Conservation (phyloP, 2,113 vertebrate species). For the Propithecus coquereli region DNA sequence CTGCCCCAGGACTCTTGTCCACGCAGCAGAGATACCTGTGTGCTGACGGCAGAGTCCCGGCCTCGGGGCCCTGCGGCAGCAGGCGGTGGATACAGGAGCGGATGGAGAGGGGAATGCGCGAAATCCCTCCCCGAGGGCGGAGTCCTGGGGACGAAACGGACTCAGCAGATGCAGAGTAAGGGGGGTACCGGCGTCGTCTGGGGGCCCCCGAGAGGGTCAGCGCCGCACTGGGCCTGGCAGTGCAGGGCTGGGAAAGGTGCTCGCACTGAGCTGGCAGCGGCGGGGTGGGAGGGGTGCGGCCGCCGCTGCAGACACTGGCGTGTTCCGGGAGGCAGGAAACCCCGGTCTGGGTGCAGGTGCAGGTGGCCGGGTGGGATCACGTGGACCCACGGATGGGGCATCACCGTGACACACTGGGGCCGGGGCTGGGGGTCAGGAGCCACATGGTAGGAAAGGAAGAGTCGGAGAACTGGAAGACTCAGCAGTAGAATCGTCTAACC, state of each 20-base stretch:
- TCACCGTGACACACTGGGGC: not conserved
- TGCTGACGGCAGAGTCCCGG: rapidly evolving
- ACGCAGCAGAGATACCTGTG: not conserved
- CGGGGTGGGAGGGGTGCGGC: rapidly evolving
- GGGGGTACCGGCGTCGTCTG: not conserved
- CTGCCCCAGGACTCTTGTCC: not conserved
- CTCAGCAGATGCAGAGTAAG: not conserved
- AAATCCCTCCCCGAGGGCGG: not conserved
- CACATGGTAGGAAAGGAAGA: not conserved
- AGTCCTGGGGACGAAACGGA: not conserved
- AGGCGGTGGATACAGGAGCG: rapidly evolving
- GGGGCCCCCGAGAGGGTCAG: not conserved
- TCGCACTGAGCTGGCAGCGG: rapidly evolving
- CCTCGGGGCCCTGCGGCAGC: rapidly evolving
- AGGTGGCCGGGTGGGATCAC: too few species aligned
- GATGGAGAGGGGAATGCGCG: not conserved
- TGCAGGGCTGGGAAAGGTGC: rapidly evolving
- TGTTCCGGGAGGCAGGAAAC: not conserved
- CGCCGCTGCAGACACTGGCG: not conserved
- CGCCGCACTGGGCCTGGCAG: not conserved
- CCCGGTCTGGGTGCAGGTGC: not conserved
- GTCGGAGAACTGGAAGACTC: not conserved
- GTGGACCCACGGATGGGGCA: rapidly evolving
- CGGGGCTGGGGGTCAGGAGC: not conserved
- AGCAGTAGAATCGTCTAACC: not conserved